phyloP scores from a whole-genome alignment of 2,113 vertebrate species.

The Sceloporus undulatus region DNA sequence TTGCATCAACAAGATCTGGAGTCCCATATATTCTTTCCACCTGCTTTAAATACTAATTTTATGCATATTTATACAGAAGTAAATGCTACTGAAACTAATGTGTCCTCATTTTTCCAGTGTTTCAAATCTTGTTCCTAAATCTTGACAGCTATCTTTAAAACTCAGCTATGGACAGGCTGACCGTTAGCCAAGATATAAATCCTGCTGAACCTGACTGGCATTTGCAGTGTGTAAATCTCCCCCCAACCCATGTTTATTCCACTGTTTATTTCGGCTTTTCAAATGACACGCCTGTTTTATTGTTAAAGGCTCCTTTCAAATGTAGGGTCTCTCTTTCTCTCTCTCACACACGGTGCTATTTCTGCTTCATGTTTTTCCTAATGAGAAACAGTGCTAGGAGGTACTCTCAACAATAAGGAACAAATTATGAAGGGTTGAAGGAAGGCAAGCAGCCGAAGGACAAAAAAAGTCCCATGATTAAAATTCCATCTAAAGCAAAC shows the following conservation, averaged over 20 bases:
- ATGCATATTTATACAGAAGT: neutral
- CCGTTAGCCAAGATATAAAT: neutral
- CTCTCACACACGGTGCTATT: conserved; percentile 6
- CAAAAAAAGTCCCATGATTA: conserved; percentile 56
- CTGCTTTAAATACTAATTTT: neutral
- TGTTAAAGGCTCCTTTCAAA: neutral
- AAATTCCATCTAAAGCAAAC: conserved; percentile 76
- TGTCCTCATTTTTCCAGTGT: neutral
- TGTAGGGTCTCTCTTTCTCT: neutral
- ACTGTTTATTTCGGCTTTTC: neutral
- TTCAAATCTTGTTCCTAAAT: neutral
- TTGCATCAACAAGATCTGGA: neutral
- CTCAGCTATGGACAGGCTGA: neutral
- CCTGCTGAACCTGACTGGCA: neutral
- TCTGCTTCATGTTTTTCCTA: conserved; percentile 25
- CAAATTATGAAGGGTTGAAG: conserved; percentile 41
- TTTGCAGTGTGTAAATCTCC: neutral
- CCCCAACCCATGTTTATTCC: neutral
- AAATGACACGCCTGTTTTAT: neutral
- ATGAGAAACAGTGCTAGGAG: conserved; percentile 42
- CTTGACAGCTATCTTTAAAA: neutral
- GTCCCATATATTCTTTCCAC: neutral
- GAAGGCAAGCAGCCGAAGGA: conserved; percentile 18
- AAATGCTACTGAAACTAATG: neutral
- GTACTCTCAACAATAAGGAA: conserved; percentile 51